phyloP scores from a whole-genome alignment of 2,797 vertebrate species.

The Carapus acus region DNA sequence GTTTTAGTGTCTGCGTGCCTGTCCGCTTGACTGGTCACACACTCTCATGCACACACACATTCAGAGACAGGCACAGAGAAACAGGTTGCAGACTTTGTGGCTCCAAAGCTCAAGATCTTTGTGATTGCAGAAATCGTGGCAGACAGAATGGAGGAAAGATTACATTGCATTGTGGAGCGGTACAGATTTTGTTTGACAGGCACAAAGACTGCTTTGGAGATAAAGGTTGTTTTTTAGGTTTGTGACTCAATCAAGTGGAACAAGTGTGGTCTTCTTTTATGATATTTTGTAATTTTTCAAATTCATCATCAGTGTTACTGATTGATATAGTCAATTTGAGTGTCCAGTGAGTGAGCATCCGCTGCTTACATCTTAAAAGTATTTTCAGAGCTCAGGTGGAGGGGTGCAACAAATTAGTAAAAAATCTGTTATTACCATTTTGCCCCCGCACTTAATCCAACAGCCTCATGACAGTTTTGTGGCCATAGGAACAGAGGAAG shows the following conservation, averaged over 20 bases:
- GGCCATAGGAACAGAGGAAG: too few species aligned
- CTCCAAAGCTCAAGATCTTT: conserved; percentile 63
- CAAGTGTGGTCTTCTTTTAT: too few species aligned
- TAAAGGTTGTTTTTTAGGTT: conserved; percentile 26
- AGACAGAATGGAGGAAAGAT: conserved; percentile 58
- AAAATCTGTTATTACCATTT: too few species aligned
- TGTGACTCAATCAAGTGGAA: conserved; percentile 18
- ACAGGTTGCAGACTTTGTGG: conserved; percentile 65
- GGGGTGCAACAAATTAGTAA: too few species aligned
- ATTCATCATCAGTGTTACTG: too few species aligned
- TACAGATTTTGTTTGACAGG: conserved; percentile 57
- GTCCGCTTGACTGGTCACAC: conserved; percentile 31
- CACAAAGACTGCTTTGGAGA: conserved; percentile 59
- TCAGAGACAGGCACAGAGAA: conserved; percentile 24
- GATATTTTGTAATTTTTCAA: too few species aligned
- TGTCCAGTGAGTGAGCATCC: too few species aligned
- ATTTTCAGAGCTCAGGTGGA: too few species aligned
- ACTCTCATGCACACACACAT: conserved; percentile 27
- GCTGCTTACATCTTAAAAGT: too few species aligned
- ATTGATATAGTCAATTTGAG: too few species aligned
- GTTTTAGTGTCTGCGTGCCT: conserved; percentile 53
- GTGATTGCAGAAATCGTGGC: conserved; percentile 64
- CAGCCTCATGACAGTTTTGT: too few species aligned
- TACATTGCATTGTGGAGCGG: conserved; percentile 45
- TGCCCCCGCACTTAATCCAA: too few species aligned